Percentiles rank a stretch among this genome's conserved stretches.
These are phyloP conservation scores for Eumerus sabulonum DNA, from an alignment of 2,888 invertebrate species.

Conservation along the genomic window DNA sequence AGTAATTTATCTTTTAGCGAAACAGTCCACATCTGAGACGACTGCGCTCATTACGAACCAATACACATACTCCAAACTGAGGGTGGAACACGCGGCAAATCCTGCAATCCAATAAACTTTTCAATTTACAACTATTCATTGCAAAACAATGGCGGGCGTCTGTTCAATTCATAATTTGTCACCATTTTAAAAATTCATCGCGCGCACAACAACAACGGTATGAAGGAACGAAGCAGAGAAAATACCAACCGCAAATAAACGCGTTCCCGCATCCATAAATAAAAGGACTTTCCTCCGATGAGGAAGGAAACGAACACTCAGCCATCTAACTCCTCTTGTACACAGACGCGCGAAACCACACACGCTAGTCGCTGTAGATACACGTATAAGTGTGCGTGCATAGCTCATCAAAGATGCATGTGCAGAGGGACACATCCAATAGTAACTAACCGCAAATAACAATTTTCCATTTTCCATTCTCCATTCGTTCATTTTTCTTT, in stretches of 20 bases:
- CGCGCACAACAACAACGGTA: slow-evolving; percentile 37
- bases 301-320: slow-evolving; percentile 12
- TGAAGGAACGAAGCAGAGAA: slow-evolving; percentile 31
- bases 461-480: slow-evolving; percentile 67
- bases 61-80: slow-evolving; percentile 1
- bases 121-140: slow-evolving; percentile 67
- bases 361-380: no score
- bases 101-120: slow-evolving; percentile 64
- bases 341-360: no score
- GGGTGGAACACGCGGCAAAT: slow-evolving; percentile 16
- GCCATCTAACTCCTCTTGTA: slow-evolving; percentile 55
- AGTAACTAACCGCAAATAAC: slow-evolving; percentile 68
- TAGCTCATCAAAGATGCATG: slow-evolving; percentile 69
- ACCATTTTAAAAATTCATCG: slow-evolving; percentile 69
- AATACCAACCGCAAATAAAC: slow-evolving; percentile 66
- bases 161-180: slow-evolving; percentile 67
- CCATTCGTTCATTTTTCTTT: no score
- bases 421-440: slow-evolving; percentile 67
- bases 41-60: slow-evolving; percentile 20
- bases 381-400: slow-evolving; percentile 7
- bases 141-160: slow-evolving; percentile 66
- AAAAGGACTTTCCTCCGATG: slow-evolving; percentile 45
- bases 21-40: slow-evolving; percentile 5
- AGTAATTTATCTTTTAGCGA: no score
- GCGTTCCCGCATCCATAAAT: slow-evolving; percentile 69